phyloP scores from a whole-genome alignment of 2,888 invertebrate species.

The Stictocephala bisonia region DNA sequence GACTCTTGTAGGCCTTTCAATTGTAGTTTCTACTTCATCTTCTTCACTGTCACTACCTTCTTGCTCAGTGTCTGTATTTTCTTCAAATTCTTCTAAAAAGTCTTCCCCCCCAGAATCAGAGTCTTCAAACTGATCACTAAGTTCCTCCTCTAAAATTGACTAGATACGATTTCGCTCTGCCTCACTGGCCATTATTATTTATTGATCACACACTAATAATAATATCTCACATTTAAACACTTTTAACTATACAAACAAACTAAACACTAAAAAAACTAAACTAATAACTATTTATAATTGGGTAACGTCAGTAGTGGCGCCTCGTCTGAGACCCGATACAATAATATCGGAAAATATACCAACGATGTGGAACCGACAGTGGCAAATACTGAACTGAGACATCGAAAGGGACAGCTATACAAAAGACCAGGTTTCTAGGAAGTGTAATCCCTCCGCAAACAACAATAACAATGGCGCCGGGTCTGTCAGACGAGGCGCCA shows the following conservation, averaged over 20 bases:
- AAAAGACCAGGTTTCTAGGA: not conserved
- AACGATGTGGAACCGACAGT: not conserved
- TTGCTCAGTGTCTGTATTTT: not conserved
- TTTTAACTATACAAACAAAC: too few relatives aligned
- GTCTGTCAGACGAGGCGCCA: not conserved
- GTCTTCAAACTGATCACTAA: slow-evolving; percentile 4
- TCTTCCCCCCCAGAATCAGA: not conserved
- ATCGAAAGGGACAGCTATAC: not conserved
- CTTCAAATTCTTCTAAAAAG: not conserved
- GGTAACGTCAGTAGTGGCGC: not conserved
- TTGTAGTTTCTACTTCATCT: not conserved
- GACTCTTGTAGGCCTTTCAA: not conserved
- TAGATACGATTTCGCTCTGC: not conserved
- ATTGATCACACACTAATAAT: slow-evolving; percentile 1
- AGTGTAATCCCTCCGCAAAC: not conserved
- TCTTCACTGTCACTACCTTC: not conserved
- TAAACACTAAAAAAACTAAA: not conserved
- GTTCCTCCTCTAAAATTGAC: not conserved
- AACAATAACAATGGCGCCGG: not conserved
- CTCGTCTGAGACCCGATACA: not conserved
- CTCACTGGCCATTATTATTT: not conserved
- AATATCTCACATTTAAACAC: not conserved
- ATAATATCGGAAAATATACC: not conserved
- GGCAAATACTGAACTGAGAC: not conserved
- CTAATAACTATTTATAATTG: not conserved